These are phyloP conservation scores for Enteromius trimaculatus DNA, from an alignment of 2,797 vertebrate species.

Conservation along the genomic window DNA sequence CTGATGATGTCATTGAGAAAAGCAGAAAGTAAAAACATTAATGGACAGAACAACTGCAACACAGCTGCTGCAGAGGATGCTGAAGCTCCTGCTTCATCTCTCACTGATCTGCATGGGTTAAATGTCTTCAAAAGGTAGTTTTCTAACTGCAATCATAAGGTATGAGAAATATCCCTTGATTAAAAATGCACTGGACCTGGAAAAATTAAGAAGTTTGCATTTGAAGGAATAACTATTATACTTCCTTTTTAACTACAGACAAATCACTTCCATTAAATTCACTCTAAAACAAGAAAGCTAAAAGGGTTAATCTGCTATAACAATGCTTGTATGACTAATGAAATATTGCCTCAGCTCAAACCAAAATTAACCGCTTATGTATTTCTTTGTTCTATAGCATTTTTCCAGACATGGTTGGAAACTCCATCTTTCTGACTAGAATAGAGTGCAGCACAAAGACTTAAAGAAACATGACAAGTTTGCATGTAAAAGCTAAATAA, in stretches of 20 bases:
- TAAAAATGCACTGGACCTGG: not conserved
- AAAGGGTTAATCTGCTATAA: not conserved
- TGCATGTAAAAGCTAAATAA: not conserved
- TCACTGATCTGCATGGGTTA: not conserved
- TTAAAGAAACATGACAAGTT: not conserved
- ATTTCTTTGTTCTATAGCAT: not conserved
- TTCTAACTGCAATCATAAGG: not conserved
- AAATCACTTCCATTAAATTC: not conserved
- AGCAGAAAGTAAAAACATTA: slow-evolving; percentile 20
- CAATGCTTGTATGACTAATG: not conserved
- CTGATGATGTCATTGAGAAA: slow-evolving; percentile 16
- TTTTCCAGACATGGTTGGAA: not conserved
- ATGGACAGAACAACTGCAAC: not conserved
- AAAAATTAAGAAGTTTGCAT: not conserved
- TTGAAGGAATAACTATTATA: not conserved
- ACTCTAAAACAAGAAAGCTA: not conserved
- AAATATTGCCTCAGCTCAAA: not conserved
- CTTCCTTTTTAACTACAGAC: too few relatives aligned
- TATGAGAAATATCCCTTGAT: not conserved
- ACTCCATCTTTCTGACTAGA: not conserved
- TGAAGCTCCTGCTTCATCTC: not conserved
- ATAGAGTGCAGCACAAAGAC: not conserved
- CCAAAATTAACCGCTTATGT: not conserved
- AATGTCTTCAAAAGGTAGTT: not conserved
- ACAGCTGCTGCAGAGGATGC: not conserved